Evolutionary conservation across 2,888 invertebrate species (phyloP).

Genomic region (Drosophila limbata): DNA sequence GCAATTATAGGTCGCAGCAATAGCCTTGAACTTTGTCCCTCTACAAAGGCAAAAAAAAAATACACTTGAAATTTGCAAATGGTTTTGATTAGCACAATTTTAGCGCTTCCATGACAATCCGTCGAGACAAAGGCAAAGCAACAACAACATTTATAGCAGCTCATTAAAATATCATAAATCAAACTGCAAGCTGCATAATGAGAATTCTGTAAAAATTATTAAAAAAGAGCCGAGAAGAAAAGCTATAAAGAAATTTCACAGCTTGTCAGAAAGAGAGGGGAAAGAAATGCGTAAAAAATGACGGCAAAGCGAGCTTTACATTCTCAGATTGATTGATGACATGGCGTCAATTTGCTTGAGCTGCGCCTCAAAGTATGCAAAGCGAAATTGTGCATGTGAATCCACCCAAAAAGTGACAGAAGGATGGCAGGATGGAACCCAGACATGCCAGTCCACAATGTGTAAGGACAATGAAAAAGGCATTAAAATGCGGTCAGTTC

Average conservation of each 20-base stretch:
- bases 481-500: conserved; percentile 77
- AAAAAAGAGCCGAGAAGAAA: conserved; percentile 21
- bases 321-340: conserved; percentile 79
- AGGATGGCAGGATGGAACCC: neutral
- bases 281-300: conserved; percentile 47
- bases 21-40: conserved; percentile 59
- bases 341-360: conserved; percentile 73
- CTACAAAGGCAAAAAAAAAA: neutral
- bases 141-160: conserved; percentile 20
- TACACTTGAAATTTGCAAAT: conserved; percentile 1
- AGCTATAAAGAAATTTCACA: conserved; percentile 47
- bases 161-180: conserved; percentile 81
- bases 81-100: conserved; percentile 6
- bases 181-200: conserved; percentile 60
- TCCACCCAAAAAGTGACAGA: conserved; percentile 26
- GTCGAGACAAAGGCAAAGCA: no score
- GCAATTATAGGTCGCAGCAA: conserved; percentile 47
- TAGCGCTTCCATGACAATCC: conserved; percentile 42
- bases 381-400: conserved; percentile 55
- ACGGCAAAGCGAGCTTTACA: conserved; percentile 55
- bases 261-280: conserved; percentile 34
- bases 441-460: conserved; percentile 24
- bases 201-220: conserved; percentile 44
- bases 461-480: conserved; percentile 76
- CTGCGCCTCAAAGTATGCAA: conserved; percentile 57